phyloP scores from a whole-genome alignment of 2,797 vertebrate genomes.

The Dendrocincla fuliginosa region DNA sequence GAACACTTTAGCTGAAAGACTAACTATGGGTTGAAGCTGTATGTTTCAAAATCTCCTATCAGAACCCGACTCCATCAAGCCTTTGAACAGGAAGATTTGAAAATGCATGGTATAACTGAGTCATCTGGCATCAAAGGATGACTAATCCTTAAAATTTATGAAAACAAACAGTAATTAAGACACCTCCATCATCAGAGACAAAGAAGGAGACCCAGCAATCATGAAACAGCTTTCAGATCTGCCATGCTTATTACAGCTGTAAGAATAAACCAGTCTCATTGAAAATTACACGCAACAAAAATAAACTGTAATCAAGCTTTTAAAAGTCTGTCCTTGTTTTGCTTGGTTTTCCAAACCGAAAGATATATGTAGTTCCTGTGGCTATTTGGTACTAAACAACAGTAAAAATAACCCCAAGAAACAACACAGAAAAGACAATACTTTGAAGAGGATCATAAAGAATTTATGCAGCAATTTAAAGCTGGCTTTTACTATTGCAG shows the following conservation, averaged over 20 bases:
- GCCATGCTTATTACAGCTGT: slow-evolving; percentile 30
- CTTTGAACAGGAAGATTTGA: slow-evolving; percentile 16
- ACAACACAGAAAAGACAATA: not conserved
- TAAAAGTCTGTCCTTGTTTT: not conserved
- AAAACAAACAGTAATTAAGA: slow-evolving; percentile 73
- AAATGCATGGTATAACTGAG: slow-evolving; percentile 44
- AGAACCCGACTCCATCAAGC: slow-evolving; percentile 15
- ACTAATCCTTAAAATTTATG: slow-evolving; percentile 65
- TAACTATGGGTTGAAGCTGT: slow-evolving; percentile 23
- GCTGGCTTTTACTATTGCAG: not conserved
- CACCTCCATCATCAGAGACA: slow-evolving; percentile 58
- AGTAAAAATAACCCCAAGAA: not conserved
- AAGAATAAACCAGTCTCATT: slow-evolving; percentile 4
- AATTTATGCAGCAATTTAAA: not conserved
- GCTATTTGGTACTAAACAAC: not conserved
- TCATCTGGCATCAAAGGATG: slow-evolving; percentile 65
- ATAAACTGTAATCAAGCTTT: slow-evolving; percentile 60
- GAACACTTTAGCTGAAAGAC: slow-evolving; percentile 48
- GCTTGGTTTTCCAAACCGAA: not conserved
- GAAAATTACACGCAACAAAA: slow-evolving; percentile 43
- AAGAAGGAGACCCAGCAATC: slow-evolving; percentile 51
- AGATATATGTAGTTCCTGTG: not conserved
- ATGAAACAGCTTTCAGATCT: slow-evolving; percentile 48
- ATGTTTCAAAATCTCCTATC: slow-evolving; percentile 36
- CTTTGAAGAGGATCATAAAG: not conserved